These are phyloP conservation scores for Pteria penguin DNA, from an alignment of 2,888 invertebrate genomes.

Conservation along the genomic window DNA sequence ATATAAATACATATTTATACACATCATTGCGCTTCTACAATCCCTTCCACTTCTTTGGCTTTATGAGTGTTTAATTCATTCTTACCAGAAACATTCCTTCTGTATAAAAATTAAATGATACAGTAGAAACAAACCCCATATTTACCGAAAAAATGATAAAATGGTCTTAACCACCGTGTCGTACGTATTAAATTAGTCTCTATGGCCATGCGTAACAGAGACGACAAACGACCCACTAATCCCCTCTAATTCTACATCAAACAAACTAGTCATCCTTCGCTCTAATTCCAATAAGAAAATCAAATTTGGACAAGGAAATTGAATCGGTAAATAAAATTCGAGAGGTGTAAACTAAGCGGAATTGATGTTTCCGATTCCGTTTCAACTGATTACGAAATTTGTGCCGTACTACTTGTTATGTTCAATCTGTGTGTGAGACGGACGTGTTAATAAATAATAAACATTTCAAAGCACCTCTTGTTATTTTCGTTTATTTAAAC, in stretches of 20 bases:
- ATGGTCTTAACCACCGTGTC: too few relatives aligned
- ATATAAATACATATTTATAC: too few relatives aligned
- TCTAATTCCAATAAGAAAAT: constrained; percentile 2
- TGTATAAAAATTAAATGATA: too few relatives aligned
- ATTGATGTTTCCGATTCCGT: not conserved
- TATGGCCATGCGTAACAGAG: too few relatives aligned
- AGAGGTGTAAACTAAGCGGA: not conserved
- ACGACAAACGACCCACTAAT: not conserved
- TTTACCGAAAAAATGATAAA: too few relatives aligned
- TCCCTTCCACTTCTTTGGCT: too few relatives aligned
- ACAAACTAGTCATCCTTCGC: not conserved
- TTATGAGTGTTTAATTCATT: too few relatives aligned
- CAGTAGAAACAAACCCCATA: too few relatives aligned
- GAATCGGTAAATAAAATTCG: not conserved
- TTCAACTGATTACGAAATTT: not conserved
- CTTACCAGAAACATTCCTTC: too few relatives aligned
- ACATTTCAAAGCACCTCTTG: not conserved
- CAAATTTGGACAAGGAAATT: not conserved
- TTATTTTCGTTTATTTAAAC: not conserved
- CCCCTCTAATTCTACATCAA: not conserved
- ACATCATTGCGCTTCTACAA: too few relatives aligned
- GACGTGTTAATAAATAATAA: not conserved
- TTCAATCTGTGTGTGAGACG: not conserved
- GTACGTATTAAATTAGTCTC: too few relatives aligned
- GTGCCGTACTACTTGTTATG: not conserved